These are phyloP conservation scores for Chelon auratus DNA, from an alignment of 2,797 vertebrate genomes.

Conservation along the genomic window DNA sequence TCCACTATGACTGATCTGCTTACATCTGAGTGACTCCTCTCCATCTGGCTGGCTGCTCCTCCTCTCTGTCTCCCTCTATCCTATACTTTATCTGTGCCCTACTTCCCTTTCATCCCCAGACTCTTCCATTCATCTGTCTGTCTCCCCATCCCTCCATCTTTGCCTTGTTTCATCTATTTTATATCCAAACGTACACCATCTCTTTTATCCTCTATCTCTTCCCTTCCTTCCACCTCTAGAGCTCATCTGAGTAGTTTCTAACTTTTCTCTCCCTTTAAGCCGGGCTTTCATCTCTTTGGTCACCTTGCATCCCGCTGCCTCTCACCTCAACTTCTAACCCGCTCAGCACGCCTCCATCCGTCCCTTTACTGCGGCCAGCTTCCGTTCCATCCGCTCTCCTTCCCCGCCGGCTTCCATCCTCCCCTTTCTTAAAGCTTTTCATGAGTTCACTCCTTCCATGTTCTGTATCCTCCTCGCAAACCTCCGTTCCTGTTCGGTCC, in stretches of 20 bases:
- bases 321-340: slow-evolving; percentile 69
- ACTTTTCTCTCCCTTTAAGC: slow-evolving; percentile 44
- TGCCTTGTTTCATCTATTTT: slow-evolving; percentile 32
- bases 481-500: slow-evolving; percentile 37
- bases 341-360: slow-evolving; percentile 55
- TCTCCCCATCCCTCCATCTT: slow-evolving; percentile 27
- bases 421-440: slow-evolving; percentile 15
- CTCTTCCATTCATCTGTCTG: slow-evolving; percentile 14
- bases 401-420: slow-evolving; percentile 20
- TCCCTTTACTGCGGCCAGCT: slow-evolving; percentile 49
- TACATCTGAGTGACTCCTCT: slow-evolving; percentile 7
- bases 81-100: slow-evolving; percentile 7
- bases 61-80: neutral
- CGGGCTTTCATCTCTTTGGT: slow-evolving; percentile 63
- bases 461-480: slow-evolving; percentile 33
- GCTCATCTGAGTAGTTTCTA: slow-evolving; percentile 43
- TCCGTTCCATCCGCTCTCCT: slow-evolving; percentile 45
- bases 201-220: slow-evolving; percentile 24
- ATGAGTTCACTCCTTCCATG: slow-evolving; percentile 23
- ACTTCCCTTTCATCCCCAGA: slow-evolving; percentile 2
- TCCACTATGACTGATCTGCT: neutral
- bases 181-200: slow-evolving; percentile 5
- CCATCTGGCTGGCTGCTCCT: neutral
- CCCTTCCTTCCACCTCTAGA: slow-evolving; percentile 18
- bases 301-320: slow-evolving; percentile 62